These are phyloP conservation scores for Scaptomyza tumidula DNA, from an alignment of 2,888 invertebrate species.

Conservation along the genomic window DNA sequence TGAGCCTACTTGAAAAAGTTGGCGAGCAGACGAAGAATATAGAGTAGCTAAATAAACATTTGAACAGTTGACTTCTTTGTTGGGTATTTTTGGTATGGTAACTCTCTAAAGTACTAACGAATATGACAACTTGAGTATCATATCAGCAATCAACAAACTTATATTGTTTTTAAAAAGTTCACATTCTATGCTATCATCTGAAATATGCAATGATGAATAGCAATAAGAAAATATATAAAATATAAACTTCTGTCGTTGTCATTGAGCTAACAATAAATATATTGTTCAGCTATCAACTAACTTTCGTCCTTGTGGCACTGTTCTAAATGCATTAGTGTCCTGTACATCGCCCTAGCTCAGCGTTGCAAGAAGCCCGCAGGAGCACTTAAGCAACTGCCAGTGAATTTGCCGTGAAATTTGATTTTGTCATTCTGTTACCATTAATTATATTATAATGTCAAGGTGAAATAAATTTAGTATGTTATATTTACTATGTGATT, in stretches of 20 bases:
- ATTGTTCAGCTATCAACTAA: background rate
- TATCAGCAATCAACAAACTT: no score
- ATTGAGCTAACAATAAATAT: background rate
- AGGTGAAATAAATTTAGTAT: background rate
- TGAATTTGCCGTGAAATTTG: background rate
- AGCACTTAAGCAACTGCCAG: background rate
- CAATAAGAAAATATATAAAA: background rate
- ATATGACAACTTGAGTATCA: background rate
- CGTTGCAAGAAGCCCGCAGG: background rate
- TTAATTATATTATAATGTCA: background rate
- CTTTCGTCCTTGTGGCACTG: background rate
- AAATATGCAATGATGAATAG: background rate
- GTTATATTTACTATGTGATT: background rate
- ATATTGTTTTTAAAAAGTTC: no score
- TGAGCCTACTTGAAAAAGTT: background rate
- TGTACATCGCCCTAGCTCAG: background rate
- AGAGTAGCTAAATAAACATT: constrained; percentile 20
- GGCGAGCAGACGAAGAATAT: background rate
- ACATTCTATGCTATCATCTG: background rate
- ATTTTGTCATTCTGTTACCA: background rate
- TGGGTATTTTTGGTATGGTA: background rate
- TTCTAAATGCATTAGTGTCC: background rate
- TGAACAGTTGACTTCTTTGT: constrained; percentile 11
- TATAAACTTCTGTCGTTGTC: background rate
- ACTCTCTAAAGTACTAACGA: background rate